Base-by-base conservation (phyloP, 2,113 vertebrate species). In the Brevimyrus niger region DNA sequence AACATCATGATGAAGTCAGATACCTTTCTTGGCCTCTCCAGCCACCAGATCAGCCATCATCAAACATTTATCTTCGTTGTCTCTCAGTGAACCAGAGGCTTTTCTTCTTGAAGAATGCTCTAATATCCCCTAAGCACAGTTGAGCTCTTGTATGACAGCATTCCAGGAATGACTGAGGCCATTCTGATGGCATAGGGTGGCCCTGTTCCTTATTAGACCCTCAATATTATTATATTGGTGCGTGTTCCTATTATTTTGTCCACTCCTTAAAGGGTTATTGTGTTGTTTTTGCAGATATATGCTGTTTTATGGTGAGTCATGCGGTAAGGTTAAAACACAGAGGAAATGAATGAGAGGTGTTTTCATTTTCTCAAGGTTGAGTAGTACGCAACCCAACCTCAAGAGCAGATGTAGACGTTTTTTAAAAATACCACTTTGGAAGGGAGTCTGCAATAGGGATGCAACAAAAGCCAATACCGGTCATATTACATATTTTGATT, bases 281-380 rank as follows among this genome's bases (percentile, higher is more conserved):
- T 46, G 35, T 23, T 42, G 42, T 58, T 87, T 53, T 87, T 42
- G 61, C 35, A 87, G 53, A 87, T 58, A 61, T 58, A 87, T 65
- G 31, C 65, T 87, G 38, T 65, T 87, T 87, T 87, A 87, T 44
- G 53, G 51, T 23, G 35, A 58, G 31, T 53, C 27, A 87, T 87
- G 86, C 21, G 9, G 86, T n/a, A 87, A 87, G n/a, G 27, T 15
- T 58, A 61, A 38, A 61, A 65, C 35, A 50, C 50, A 23, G 13
- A 87, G 23, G 51, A 87, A 87, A 42, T 87, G 51, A 21, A 84
- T 44, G 21, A 47, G 10, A 61, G 38, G 51, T 58, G 38, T 87
- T 38, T 61, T 87, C 55, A 19, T 27, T 50, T n/a, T 50, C 84
- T 48, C 48, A 86, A 50, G 84, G 48, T 86, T 50, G 10, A 69